These are phyloP conservation scores for Silurus lanzhouensis DNA, from an alignment of 2,797 vertebrate genomes.

Conservation along the genomic window DNA sequence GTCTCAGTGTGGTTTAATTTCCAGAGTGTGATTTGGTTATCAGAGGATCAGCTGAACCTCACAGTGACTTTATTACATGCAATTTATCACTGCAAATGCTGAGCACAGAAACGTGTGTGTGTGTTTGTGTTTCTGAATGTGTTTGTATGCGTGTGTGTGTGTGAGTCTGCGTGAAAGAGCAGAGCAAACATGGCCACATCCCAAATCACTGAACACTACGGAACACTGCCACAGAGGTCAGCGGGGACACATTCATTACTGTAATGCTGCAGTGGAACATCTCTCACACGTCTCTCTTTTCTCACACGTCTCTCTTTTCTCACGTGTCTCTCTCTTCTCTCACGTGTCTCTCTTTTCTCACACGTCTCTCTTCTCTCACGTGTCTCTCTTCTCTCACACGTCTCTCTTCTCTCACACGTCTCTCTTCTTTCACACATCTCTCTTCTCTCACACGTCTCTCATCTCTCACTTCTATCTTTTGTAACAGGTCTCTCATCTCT, in stretches of 20 bases:
- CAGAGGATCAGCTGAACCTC: conserved; percentile 10
- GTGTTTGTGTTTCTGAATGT: not conserved
- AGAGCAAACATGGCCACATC: not conserved
- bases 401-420: too few species aligned
- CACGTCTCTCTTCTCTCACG: too few species aligned
- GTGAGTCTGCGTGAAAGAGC: not conserved
- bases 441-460: too few species aligned
- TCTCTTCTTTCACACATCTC: too few species aligned
- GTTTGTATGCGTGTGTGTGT: not conserved
- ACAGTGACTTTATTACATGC: not conserved
- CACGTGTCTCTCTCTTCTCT: too few species aligned
- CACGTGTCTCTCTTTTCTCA: too few species aligned
- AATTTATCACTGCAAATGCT: conserved; percentile 17
- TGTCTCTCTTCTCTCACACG: too few species aligned
- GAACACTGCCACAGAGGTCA: not conserved
- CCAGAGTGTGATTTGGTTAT: not conserved
- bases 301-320: too few species aligned
- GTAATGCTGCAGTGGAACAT: not conserved
- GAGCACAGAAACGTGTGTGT: not conserved
- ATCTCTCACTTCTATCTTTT: too few species aligned
- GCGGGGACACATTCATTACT: not conserved
- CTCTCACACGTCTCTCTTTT: not conserved
- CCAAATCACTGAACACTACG: not conserved
- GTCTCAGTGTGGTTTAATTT: not conserved
- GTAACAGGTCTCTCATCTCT: too few species aligned